Evolutionary conservation across 2,797 vertebrate species (phyloP).

Genomic region (Fistularia tabacaria): DNA sequence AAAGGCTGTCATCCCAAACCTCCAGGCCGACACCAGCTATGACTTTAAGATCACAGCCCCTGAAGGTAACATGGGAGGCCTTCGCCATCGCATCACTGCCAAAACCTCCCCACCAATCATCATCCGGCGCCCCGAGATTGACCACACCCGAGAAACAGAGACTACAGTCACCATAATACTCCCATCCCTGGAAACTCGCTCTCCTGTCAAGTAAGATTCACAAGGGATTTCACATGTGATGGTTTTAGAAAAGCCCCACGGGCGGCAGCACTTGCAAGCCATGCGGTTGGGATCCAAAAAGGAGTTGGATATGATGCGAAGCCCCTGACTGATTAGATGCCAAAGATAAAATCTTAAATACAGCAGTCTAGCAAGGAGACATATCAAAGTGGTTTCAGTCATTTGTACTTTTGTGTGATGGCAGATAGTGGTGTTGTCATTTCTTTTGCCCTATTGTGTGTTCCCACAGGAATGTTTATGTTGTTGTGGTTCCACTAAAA

Average conservation of each 20-base stretch:
- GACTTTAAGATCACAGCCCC: conserved; percentile 91
- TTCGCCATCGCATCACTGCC: conserved; percentile 91
- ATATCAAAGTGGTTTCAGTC: conserved; percentile 5
- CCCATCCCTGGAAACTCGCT: conserved; percentile 82
- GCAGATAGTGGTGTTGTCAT: conserved; percentile 20
- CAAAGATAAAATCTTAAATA: neutral
- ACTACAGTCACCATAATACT: conserved; percentile 88
- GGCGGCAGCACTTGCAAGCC: too few species aligned
- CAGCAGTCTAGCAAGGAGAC: neutral
- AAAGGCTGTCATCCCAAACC: conserved; percentile 91
- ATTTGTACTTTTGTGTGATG: conserved; percentile 7
- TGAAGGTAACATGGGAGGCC: conserved; percentile 90
- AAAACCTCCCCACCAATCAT: conserved; percentile 89
- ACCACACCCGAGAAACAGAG: conserved; percentile 84
- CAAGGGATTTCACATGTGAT: neutral
- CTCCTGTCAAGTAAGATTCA: conserved; percentile 82
- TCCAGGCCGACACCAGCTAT: conserved; percentile 89
- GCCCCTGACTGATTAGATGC: conserved; percentile 2
- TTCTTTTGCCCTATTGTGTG: conserved; percentile 4
- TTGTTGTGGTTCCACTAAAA: conserved; percentile 91
- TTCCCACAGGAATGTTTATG: conserved; percentile 85
- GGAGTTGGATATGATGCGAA: neutral
- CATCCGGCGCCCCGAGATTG: conserved; percentile 85
- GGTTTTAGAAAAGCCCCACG: too few species aligned
- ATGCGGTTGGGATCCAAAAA: too few species aligned